Conservation (phyloP, 2,888 invertebrate species). For the Andrena flavipes region DNA sequence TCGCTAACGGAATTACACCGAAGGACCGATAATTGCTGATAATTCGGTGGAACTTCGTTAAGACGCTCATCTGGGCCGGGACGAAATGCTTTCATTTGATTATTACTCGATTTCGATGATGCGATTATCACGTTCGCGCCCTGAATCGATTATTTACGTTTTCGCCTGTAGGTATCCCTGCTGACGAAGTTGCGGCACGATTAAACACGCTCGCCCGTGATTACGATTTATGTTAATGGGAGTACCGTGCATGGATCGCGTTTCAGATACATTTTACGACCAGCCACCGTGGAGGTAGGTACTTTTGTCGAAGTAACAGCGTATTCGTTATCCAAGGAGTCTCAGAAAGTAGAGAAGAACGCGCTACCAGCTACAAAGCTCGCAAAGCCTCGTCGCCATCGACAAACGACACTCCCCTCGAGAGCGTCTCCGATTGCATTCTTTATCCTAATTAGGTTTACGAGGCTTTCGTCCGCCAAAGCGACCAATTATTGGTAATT, state of each 20-base stretch:
- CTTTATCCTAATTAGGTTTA: slow-evolving; percentile 82
- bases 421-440: slow-evolving; percentile 77
- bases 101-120: slow-evolving; percentile 83
- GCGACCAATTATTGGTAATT: slow-evolving; percentile 84
- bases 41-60: slow-evolving; percentile 84
- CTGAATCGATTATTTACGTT: slow-evolving; percentile 69
- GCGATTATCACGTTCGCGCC: slow-evolving; percentile 74
- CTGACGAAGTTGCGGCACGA: slow-evolving; percentile 21
- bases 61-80: slow-evolving; percentile 83
- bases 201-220: slow-evolving; percentile 1
- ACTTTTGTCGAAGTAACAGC: too few species aligned
- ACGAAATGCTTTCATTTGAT: slow-evolving; percentile 84
- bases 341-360: neutral
- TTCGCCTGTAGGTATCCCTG: slow-evolving; percentile 42
- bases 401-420: slow-evolving; percentile 48
- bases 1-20: slow-evolving; percentile 82
- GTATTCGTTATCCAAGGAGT: too few species aligned
- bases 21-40: slow-evolving; percentile 85
- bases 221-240: neutral
- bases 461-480: slow-evolving; percentile 73
- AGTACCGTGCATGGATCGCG: too few species aligned
- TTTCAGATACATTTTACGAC: too few species aligned
- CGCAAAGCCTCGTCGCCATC: slow-evolving; percentile 7
- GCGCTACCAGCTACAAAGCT: neutral
- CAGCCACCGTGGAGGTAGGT: too few species aligned